Evolutionary conservation across 2,797 vertebrate species (phyloP).

Genomic region (Pipistrellus nathusii): DNA sequence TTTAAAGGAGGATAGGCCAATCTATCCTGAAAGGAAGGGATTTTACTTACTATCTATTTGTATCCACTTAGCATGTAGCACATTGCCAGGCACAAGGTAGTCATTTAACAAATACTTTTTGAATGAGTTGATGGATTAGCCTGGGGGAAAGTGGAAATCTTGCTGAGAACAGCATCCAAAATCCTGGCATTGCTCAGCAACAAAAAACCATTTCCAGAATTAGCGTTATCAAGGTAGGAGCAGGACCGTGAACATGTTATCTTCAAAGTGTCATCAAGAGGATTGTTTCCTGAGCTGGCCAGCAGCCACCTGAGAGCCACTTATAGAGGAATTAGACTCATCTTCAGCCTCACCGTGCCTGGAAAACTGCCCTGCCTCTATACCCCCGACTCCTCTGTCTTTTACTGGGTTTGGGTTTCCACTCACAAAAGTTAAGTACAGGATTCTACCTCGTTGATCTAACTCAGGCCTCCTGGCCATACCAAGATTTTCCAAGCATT

Average conservation of each 20-base stretch:
- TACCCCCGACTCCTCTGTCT: neutral
- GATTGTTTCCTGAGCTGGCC: neutral
- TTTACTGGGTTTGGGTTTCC: neutral
- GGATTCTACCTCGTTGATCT: neutral
- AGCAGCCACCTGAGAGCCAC: neutral
- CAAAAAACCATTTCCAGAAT: constrained; percentile 44
- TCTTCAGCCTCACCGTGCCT: neutral
- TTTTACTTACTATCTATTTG: neutral
- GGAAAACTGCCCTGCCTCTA: constrained; percentile 3
- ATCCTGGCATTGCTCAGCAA: neutral
- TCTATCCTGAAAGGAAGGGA: neutral
- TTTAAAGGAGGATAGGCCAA: neutral
- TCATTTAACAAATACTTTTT: constrained; percentile 9
- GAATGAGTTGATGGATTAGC: neutral
- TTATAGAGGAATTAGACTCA: accelerated
- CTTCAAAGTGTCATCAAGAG: constrained; percentile 18
- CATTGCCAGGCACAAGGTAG: constrained; percentile 47
- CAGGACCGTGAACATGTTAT: neutral
- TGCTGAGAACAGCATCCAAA: constrained; percentile 17
- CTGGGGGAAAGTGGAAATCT: neutral
- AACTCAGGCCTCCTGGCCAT: neutral
- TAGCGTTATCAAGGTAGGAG: neutral
- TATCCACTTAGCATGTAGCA: neutral
- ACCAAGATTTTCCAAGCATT: no score
- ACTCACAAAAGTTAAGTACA: neutral